These are phyloP conservation scores for Hycleus cichorii DNA, from an alignment of 1,140 invertebrate genomes.

Conservation along the genomic window DNA sequence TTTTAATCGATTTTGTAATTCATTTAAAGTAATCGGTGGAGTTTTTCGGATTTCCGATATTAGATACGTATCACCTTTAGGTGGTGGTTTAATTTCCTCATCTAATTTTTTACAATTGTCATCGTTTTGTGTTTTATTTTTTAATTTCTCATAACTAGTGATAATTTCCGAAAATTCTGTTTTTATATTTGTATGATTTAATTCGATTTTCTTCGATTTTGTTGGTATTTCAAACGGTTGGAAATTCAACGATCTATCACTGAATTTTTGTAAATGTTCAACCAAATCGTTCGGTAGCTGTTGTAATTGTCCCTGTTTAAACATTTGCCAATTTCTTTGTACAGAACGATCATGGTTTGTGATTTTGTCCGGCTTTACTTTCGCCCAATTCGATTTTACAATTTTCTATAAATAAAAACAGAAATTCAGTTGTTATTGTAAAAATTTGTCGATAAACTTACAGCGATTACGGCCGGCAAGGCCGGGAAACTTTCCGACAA, in stretches of 20 bases:
- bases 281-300: conserved; percentile 45
- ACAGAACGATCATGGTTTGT: conserved; percentile 56
- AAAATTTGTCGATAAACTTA: conserved; percentile 22
- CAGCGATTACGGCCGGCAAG: conserved; percentile 52
- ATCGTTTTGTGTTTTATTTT: conserved; percentile 18
- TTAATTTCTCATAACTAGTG: conserved; percentile 36
- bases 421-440: neutral
- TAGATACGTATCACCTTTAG: too few species aligned
- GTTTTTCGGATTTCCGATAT: conserved; percentile 9
- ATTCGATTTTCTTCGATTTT: neutral
- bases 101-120: neutral
- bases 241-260: conserved; percentile 41
- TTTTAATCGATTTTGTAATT: conserved; percentile 31
- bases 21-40: conserved; percentile 36
- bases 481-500: conserved; percentile 75
- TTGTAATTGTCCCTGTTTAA: conserved; percentile 47
- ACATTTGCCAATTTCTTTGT: conserved; percentile 58
- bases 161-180: conserved; percentile 44
- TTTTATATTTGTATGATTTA: neutral
- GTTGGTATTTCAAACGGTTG: conserved; percentile 9
- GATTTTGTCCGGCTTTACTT: conserved; percentile 48
- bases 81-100: too few species aligned
- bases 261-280: conserved; percentile 60
- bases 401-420: conserved; percentile 48
- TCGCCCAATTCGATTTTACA: conserved; percentile 54